Evolutionary conservation across 2,888 invertebrate species (phyloP).

Genomic region (Acronicta alni): DNA sequence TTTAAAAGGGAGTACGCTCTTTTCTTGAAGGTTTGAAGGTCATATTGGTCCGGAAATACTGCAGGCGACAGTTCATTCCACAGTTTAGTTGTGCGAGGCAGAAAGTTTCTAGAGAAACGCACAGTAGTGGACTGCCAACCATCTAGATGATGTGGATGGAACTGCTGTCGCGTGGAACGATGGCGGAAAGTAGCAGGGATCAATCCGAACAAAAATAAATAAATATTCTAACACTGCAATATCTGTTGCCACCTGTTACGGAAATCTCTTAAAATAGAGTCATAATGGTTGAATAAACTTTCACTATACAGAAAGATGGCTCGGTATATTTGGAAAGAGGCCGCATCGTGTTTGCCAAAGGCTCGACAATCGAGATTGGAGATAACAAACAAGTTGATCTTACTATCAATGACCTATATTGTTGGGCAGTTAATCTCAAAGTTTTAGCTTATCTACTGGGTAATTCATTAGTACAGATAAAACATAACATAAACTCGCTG

Average conservation of each 20-base stretch:
- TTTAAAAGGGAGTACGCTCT: too few relatives aligned
- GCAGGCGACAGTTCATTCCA: too few relatives aligned
- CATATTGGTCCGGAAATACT: too few relatives aligned
- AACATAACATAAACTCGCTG: neutral
- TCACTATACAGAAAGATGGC: conserved; percentile 52
- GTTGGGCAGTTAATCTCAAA: conserved; percentile 47
- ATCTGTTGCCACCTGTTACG: neutral
- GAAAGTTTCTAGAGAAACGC: too few relatives aligned
- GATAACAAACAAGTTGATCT: conserved; percentile 60
- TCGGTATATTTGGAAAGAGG: conserved; percentile 30
- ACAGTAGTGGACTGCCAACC: too few relatives aligned
- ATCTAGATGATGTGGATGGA: too few relatives aligned
- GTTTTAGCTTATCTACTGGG: conserved; percentile 8
- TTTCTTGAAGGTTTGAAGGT: too few relatives aligned
- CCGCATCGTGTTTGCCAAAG: conserved; percentile 54
- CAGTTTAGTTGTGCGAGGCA: too few relatives aligned
- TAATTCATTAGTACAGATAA: neutral
- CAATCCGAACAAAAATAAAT: too few relatives aligned
- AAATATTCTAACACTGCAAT: neutral
- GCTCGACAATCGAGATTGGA: conserved; percentile 58
- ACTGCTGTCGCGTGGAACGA: too few relatives aligned
- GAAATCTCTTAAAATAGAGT: conserved; percentile 25
- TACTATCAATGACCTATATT: conserved; percentile 66
- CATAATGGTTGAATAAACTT: conserved; percentile 47
- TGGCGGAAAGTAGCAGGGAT: too few relatives aligned